Evolutionary conservation across 2,888 invertebrate species (phyloP).

Genomic region (Microplitis deprimator): DNA sequence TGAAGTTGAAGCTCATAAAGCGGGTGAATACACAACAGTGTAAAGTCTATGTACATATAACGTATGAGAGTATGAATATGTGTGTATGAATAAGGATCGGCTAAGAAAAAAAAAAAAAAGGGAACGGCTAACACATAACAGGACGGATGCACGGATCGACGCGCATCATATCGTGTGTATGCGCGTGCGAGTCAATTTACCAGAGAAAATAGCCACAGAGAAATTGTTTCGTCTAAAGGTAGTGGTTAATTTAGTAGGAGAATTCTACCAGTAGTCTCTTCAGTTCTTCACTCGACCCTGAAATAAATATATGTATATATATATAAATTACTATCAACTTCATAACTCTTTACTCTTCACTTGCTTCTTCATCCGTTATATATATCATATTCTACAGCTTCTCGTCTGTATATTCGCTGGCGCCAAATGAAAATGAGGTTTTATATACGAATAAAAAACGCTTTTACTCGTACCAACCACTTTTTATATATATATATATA

Average conservation of each 20-base stretch:
- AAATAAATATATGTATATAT: neutral
- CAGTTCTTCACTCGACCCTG: neutral
- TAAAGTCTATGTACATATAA: neutral
- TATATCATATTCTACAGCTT: conserved; percentile 3
- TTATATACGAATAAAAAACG: conserved; percentile 50
- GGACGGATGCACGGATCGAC: conserved; percentile 44
- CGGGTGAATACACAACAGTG: conserved; percentile 8
- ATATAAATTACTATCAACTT: neutral
- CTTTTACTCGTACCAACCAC: neutral
- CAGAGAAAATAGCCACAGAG: conserved; percentile 57
- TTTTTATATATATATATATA: conserved; percentile 4
- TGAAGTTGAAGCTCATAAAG: neutral
- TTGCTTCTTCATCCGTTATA: conserved; percentile 7
- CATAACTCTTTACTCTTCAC: conserved; percentile 9
- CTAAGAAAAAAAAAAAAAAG: conserved; percentile 18
- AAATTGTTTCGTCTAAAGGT: conserved; percentile 62
- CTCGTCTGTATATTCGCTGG: conserved; percentile 38
- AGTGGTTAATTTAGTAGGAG: conserved; percentile 58
- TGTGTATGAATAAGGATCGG: conserved; percentile 22
- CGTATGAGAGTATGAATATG: neutral
- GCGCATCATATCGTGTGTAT: conserved; percentile 47
- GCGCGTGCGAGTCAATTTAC: conserved; percentile 60
- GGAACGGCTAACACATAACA: conserved; percentile 20
- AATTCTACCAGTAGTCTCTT: conserved; percentile 49
- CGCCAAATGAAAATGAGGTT: conserved; percentile 54